phyloP scores from a whole-genome alignment of 2,888 invertebrate genomes.

The Agrochola litura region DNA sequence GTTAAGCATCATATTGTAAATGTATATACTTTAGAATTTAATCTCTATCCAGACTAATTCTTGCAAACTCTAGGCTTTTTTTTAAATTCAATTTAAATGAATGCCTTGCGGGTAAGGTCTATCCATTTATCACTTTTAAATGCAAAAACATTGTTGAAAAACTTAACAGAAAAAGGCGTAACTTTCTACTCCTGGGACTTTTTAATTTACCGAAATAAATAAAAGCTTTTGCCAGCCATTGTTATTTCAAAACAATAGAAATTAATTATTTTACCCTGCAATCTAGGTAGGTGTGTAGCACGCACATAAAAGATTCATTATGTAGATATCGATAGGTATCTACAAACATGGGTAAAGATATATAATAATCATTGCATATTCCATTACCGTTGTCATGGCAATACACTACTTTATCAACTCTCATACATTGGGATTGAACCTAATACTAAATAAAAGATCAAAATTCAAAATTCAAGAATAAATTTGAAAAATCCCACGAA shows the following conservation, averaged over 20 bases:
- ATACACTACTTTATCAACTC: too few species aligned
- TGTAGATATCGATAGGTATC: background rate
- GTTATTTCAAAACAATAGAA: constrained; percentile 19
- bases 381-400: background rate
- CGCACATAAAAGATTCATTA: background rate
- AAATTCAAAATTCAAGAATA: too few species aligned
- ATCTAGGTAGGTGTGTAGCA: background rate
- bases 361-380: background rate
- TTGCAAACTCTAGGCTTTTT: background rate
- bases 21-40: constrained; percentile 2
- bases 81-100: constrained; percentile 26
- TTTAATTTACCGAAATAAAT: constrained; percentile 31
- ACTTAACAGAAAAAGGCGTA: constrained; percentile 49
- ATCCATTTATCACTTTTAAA: constrained; percentile 56
- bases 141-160: constrained; percentile 41
- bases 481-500: too few species aligned
- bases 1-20: background rate
- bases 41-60: background rate
- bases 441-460: too few species aligned
- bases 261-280: constrained; percentile 5
- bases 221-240: constrained; percentile 18
- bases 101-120: constrained; percentile 9
- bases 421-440: too few species aligned
- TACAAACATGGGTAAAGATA: background rate
- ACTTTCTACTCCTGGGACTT: constrained; percentile 30